Evolutionary conservation across 1,140 invertebrate species (phyloP).

Genomic region (Trichonephila inaurata): DNA sequence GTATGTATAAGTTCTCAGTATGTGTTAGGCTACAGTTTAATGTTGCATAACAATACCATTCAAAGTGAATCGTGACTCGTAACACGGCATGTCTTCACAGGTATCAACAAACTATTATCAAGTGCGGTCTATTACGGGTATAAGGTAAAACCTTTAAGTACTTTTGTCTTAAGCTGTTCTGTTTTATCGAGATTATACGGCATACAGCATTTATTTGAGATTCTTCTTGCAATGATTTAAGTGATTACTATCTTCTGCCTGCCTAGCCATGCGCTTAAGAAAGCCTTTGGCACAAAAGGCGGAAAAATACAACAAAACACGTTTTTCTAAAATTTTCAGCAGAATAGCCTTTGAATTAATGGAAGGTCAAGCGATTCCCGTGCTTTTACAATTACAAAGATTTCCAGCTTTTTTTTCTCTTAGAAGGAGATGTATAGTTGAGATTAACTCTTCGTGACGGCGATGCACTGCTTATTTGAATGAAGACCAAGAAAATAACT

Average conservation of each 20-base stretch:
- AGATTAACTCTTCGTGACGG: no score
- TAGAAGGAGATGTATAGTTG: neutral
- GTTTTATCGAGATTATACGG: neutral
- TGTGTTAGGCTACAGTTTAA: neutral
- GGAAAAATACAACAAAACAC: neutral
- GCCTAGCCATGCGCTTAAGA: constrained; percentile 13
- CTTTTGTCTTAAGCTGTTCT: constrained; percentile 2
- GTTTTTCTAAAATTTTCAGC: neutral
- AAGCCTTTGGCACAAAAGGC: neutral
- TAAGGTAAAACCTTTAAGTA: neutral
- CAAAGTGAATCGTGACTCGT: neutral
- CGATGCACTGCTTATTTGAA: no score
- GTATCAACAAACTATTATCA: constrained; percentile 24
- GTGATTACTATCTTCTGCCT: constrained; percentile 13
- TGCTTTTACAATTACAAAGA: neutral
- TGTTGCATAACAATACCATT: constrained; percentile 29
- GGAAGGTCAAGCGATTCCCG: neutral
- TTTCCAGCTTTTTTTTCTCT: neutral
- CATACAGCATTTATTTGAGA: neutral
- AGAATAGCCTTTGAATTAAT: neutral
- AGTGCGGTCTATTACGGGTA: neutral
- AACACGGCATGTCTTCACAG: neutral
- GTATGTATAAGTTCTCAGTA: neutral
- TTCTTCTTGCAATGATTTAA: neutral
- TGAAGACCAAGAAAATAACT: no score